Evolutionary conservation across 2,113 vertebrate species (phyloP), one percentile per base, ranked within the genome.

Genomic region (Trematocara variabile): DNA sequence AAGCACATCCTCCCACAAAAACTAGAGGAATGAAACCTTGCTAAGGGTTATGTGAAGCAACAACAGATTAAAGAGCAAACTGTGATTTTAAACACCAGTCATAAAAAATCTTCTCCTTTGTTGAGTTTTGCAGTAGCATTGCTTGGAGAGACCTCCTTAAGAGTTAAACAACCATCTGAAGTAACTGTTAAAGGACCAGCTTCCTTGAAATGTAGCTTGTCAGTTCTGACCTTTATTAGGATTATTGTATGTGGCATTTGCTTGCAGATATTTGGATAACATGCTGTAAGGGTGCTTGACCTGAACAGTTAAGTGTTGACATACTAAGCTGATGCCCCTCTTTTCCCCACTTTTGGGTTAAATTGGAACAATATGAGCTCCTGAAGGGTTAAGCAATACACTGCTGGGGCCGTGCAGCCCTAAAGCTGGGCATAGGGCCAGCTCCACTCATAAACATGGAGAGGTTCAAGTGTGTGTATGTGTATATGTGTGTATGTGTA

Each of bases 401-500:
- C 88, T 83, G 86, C 90, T 93, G 90, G 84, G 90, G 90, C 94
- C 75, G 46, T 89, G 90, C 90, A 96, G 95, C 93, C 92, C 92
- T 84, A 88, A 92, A 93, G 92, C 93, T 85, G 92, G 95, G 96
- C 93, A 91, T 41, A 63, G 77, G 80, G 95, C 96, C 95, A 96
- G 91, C 89, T 92, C 88, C 94, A 90, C 93, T 96, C 96, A 95
- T 93, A 97, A 95, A 96, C 95, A 96, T 93, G 91, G 94, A 93
- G 94, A 82, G 92, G 88, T 91, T 92, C 79, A 81, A 90, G 88
- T 89, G 90, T 88, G 84, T 87, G 83, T 75, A 33, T 56, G 89
- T 48, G 77, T 82, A 58, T 81, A 81, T 70, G 86, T 73, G 87
- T 4, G 83, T 80, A 79, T 48, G 77, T 82, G 54, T 81, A 81